These are phyloP conservation scores for Dicrurus megarhynchus DNA, from an alignment of 2,113 vertebrate species.

Conservation along the genomic window DNA sequence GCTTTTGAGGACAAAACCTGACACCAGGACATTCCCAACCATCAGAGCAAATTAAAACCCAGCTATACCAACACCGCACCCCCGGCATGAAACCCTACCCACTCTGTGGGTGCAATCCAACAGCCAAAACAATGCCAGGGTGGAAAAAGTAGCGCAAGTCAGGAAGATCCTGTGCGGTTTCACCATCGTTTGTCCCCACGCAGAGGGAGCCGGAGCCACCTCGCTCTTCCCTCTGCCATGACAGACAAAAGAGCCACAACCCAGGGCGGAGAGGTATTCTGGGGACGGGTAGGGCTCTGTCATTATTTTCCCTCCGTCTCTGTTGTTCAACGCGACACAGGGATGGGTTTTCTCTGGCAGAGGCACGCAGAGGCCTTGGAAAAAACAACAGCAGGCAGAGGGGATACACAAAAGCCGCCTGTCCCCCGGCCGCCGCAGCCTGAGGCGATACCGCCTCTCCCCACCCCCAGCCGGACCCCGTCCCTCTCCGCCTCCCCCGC, in stretches of 20 bases:
- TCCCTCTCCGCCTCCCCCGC: background rate
- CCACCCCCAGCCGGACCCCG: background rate
- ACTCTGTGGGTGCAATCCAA: background rate
- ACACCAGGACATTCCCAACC: background rate
- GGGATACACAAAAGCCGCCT: background rate
- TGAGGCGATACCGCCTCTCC: background rate
- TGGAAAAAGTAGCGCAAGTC: background rate
- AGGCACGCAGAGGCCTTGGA: background rate
- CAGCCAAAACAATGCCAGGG: background rate
- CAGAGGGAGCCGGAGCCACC: background rate
- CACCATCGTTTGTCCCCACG: background rate
- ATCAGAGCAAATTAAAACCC: background rate
- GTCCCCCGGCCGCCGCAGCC: background rate
- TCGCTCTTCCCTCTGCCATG: background rate
- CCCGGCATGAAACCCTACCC: background rate
- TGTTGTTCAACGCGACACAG: background rate
- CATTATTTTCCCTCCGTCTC: too few species aligned
- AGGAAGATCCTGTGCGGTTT: background rate
- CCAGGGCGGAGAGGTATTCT: too few species aligned
- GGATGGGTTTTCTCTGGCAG: background rate
- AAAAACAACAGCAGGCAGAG: background rate
- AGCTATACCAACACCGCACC: background rate
- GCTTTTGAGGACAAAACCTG: slow-evolving; percentile 9
- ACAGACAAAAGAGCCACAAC: slow-evolving; percentile 25
- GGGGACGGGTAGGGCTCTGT: background rate